Conservation (phyloP, 2,113 vertebrate genomes). For the Rhabdomys dilectus region DNA sequence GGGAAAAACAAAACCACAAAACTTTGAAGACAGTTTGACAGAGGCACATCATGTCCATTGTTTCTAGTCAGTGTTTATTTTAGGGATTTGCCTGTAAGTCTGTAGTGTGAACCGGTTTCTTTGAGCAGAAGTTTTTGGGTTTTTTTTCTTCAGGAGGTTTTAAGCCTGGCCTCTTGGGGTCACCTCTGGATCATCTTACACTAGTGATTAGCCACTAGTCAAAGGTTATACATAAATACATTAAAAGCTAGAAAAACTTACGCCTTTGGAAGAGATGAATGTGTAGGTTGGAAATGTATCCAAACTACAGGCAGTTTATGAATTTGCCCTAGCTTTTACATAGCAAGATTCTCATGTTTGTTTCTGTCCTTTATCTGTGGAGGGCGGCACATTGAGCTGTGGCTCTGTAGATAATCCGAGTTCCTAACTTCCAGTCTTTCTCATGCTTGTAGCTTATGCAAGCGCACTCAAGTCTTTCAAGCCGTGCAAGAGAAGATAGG, state of each 20-base stretch:
- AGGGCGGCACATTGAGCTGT: neutral
- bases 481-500: neutral
- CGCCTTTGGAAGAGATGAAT: neutral
- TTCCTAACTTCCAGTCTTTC: neutral
- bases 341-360: neutral
- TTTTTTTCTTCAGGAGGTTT: neutral
- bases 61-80: neutral
- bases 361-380: neutral
- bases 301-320: neutral
- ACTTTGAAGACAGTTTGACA: neutral
- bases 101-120: neutral
- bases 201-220: neutral
- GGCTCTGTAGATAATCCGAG: neutral
- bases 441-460: neutral
- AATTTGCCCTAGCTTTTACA: neutral
- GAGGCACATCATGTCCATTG: neutral
- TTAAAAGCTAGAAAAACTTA: neutral
- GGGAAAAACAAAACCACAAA: neutral
- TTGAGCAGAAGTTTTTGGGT: neutral
- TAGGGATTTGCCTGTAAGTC: neutral
- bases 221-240: neutral
- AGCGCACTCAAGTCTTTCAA: neutral
- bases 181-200: neutral
- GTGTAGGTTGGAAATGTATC: neutral
- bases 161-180: neutral